phyloP scores from a whole-genome alignment of 2,797 vertebrate species.

The Sebastes ruberrimus region DNA sequence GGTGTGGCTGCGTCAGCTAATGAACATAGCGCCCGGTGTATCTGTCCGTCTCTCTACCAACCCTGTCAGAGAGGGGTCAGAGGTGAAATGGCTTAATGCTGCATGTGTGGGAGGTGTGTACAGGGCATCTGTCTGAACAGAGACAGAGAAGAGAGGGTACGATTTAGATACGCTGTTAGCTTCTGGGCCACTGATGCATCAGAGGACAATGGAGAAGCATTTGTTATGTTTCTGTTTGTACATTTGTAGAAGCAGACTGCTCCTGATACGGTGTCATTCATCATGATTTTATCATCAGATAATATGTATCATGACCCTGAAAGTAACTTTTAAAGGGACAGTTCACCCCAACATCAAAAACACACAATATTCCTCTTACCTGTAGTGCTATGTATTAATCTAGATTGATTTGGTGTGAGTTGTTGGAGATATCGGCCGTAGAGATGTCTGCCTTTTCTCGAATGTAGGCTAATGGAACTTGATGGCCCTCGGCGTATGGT shows the following conservation, averaged over 20 bases:
- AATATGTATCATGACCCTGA: neutral
- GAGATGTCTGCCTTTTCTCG: neutral
- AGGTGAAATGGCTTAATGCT: conserved; percentile 67
- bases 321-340: neutral
- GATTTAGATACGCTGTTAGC: neutral
- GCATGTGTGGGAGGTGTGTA: conserved; percentile 55
- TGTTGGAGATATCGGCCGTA: neutral
- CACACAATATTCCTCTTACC: neutral
- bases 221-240: neutral
- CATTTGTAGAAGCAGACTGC: neutral
- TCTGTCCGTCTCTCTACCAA: conserved; percentile 43
- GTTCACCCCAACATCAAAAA: neutral
- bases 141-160: neutral
- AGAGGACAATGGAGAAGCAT: neutral
- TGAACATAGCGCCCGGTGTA: conserved; percentile 37
- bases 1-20: conserved; percentile 32
- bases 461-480: neutral
- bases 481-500: neutral
- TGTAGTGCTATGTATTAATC: neutral
- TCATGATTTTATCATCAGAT: neutral
- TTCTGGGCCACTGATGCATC: neutral
- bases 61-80: conserved; percentile 51
- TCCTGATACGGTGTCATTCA: neutral
- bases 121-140: conserved; percentile 41
- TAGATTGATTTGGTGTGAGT: neutral